phyloP scores from a whole-genome alignment of 2,888 invertebrate species.

The Mythimna ferrago region DNA sequence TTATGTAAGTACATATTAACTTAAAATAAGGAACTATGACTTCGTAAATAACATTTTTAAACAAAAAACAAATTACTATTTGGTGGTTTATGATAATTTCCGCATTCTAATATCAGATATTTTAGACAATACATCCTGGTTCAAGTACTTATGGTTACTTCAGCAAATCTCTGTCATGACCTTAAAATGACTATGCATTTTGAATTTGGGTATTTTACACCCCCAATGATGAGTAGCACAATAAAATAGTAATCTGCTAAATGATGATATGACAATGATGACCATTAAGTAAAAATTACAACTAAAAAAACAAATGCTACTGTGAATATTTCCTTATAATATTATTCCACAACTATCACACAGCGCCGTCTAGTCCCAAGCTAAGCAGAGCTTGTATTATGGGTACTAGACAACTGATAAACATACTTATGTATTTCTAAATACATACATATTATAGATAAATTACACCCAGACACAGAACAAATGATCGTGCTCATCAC shows the following conservation, averaged over 20 bases:
- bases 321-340: background rate
- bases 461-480: too few relatives aligned
- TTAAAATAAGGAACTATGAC: background rate
- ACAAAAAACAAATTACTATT: slow-evolving; percentile 26
- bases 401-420: too few relatives aligned
- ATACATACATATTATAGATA: too few relatives aligned
- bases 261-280: too few relatives aligned
- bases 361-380: too few relatives aligned
- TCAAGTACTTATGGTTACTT: slow-evolving; percentile 5
- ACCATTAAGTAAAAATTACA: too few relatives aligned
- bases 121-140: slow-evolving; percentile 42
- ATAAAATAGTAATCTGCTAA: slow-evolving; percentile 5
- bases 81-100: slow-evolving; percentile 28
- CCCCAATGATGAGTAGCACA: background rate
- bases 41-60: background rate
- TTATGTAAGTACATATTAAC: background rate
- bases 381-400: too few relatives aligned
- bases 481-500: too few relatives aligned
- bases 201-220: background rate
- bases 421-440: too few relatives aligned
- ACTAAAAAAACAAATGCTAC: too few relatives aligned
- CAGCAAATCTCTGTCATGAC: slow-evolving; percentile 5
- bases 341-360: too few relatives aligned
- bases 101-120: slow-evolving; percentile 34
- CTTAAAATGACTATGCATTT: background rate